Evolutionary conservation across 1,140 invertebrate species (phyloP), one percentile per base, ranked within the genome.

Genomic region (Ephestia elutella): DNA sequence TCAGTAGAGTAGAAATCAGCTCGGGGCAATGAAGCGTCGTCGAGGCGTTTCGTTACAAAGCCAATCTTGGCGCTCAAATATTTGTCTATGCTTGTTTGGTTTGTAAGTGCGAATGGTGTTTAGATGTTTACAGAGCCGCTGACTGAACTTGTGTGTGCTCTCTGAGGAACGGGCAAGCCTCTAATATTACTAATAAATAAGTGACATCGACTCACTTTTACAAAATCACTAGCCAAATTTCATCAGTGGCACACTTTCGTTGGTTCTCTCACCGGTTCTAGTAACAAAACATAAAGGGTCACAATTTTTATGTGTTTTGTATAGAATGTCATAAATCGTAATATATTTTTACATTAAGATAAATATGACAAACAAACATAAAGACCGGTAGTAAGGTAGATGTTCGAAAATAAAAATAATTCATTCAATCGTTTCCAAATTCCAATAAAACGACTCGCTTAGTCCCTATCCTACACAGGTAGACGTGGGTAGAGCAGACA

Each of bases 21-120:
- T 66, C 59, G 64, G 20, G 60, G 49, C 49, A 58, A 56, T 64
- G 62, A 30, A 20, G 66, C 58, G 59, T 61, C 58, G 59, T 61
- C 70, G 57, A 60, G 64, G 57, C 68, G 56, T 77, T 74, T 70
- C 56, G 71, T 73, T 72, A 71, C 71, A 73, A 73, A 78, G 72
- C 62, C 82, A 80, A 82, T 83, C 74, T 75, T 62, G 59, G 65
- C 68, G 80, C 82, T 87, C 79, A 83, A 86, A 87, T 87, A 87
- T 87, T 87, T 85, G 78, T 77, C 58, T 82, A 78, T 70, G 75
- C 75, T 68, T 86, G 83, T 86, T 87, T 86, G 80, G 65, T 84
- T 80, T 82, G 82, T 86, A 86, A 86, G 83, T 87, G 80, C 80
- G 82, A 87, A 87, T 87, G 82, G 82, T 82, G 79, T 81, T 87